A percentile compares a stretch with the other conserved stretches of the same genome.
Conservation (phyloP, 2,888 invertebrate genomes). For the Chalcis sispes region DNA sequence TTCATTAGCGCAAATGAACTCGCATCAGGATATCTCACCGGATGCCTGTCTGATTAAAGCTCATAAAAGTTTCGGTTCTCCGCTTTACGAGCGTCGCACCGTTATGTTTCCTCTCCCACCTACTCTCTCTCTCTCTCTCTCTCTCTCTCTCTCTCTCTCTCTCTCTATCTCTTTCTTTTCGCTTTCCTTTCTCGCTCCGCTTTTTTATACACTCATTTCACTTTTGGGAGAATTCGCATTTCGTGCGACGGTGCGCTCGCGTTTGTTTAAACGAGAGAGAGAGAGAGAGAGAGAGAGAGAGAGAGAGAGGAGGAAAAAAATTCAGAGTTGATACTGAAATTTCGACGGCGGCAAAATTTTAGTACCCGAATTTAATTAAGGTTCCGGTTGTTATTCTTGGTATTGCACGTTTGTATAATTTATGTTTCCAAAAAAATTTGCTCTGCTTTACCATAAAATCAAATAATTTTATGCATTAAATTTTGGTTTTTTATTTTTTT, state of each 20-base stretch:
- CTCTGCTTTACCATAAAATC: too few relatives aligned
- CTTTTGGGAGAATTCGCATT: too few relatives aligned
- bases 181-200: constrained; percentile 5
- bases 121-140: constrained; percentile 5
- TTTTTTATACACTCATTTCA: constrained; percentile 43
- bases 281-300: too few relatives aligned
- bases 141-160: not conserved
- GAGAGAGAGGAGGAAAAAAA: not conserved
- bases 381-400: not conserved
- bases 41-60: constrained; percentile 72
- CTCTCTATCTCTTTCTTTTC: not conserved
- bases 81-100: constrained; percentile 52
- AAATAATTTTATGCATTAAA: too few relatives aligned
- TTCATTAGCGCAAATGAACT: constrained; percentile 75
- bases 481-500: too few relatives aligned
- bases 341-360: constrained; percentile 8
- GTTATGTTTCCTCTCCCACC: too few relatives aligned
- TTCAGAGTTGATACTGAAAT: not conserved
- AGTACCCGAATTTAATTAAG: constrained; percentile 35
- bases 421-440: too few relatives aligned
- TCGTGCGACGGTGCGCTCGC: too few relatives aligned
- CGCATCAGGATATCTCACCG: constrained; percentile 65
- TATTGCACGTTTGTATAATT: too few relatives aligned
- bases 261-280: constrained; percentile 10
- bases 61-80: constrained; percentile 71